phyloP scores from a whole-genome alignment of 2,888 invertebrate species.

The Diadromus collaris region DNA sequence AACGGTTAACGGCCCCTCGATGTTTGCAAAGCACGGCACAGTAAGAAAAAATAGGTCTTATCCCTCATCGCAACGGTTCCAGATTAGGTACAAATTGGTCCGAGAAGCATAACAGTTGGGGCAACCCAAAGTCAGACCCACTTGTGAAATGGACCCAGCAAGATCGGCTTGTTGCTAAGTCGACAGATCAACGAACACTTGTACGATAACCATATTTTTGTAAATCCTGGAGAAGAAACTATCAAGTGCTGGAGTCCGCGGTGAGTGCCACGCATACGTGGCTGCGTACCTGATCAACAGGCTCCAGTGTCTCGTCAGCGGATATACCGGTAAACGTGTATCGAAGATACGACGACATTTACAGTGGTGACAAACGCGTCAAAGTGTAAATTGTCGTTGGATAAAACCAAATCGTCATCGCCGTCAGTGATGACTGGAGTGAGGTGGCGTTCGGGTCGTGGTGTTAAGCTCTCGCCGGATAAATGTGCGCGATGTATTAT shows the following conservation, averaged over 20 bases:
- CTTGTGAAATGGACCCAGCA: not conserved
- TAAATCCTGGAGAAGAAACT: not conserved
- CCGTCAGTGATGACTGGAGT: slow-evolving; percentile 79
- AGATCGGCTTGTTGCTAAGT: not conserved
- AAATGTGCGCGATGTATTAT: slow-evolving; percentile 85
- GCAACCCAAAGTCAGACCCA: not conserved
- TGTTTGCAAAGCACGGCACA: not conserved
- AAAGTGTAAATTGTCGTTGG: slow-evolving; percentile 62
- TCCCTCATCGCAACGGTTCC: not conserved
- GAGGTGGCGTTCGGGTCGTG: slow-evolving; percentile 77
- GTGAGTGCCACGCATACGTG: not conserved
- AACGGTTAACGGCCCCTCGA: not conserved
- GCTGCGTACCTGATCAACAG: not conserved
- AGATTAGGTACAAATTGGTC: not conserved
- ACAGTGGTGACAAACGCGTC: slow-evolving; percentile 18
- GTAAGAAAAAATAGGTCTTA: not conserved
- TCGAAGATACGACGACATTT: slow-evolving; percentile 4
- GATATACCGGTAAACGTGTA: not conserved
- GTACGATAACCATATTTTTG: not conserved
- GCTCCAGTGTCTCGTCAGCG: not conserved
- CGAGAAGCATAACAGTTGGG: not conserved
- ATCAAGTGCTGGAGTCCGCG: not conserved
- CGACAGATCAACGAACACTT: not conserved
- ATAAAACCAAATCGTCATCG: slow-evolving; percentile 66
- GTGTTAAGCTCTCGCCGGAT: slow-evolving; percentile 78